Evolutionary conservation across 2,797 vertebrate species (phyloP).

Genomic region (Lepidocolaptes lacrymiger): DNA sequence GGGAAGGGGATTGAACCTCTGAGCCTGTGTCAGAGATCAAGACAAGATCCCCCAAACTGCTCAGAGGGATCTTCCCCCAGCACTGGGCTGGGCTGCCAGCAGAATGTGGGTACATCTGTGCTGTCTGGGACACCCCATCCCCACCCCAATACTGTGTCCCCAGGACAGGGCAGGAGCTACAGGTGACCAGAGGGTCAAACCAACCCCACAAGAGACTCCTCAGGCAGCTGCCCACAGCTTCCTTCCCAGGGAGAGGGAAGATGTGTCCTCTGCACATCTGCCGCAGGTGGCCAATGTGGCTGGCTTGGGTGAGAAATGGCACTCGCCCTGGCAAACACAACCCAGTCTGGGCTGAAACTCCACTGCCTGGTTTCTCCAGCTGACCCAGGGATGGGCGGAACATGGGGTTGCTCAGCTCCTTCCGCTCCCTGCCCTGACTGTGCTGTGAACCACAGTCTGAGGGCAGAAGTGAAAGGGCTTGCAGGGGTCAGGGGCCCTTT

Average conservation of each 20-base stretch:
- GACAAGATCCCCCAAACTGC: background rate
- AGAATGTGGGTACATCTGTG: background rate
- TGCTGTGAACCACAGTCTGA: fast-evolving
- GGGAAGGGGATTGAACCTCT: background rate
- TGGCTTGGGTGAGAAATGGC: background rate
- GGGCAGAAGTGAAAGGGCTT: constrained; percentile 13
- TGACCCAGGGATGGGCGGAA: fast-evolving
- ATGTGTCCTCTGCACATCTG: background rate
- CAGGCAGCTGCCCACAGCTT: background rate
- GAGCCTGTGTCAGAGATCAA: background rate
- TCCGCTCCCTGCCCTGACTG: background rate
- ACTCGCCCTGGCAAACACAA: background rate
- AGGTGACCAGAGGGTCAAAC: background rate
- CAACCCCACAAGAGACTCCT: background rate
- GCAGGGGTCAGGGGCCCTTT: background rate
- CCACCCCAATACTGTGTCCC: fast-evolving
- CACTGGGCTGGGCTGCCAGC: background rate
- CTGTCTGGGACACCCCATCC: background rate
- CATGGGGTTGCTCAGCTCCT: background rate
- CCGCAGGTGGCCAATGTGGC: background rate
- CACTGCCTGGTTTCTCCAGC: background rate
- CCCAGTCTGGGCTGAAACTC: background rate
- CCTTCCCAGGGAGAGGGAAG: background rate
- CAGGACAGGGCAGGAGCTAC: background rate
- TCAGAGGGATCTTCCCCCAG: fast-evolving